Evolutionary conservation across 1,140 invertebrate species (phyloP).

Genomic region (Dufourea novaeangliae): DNA sequence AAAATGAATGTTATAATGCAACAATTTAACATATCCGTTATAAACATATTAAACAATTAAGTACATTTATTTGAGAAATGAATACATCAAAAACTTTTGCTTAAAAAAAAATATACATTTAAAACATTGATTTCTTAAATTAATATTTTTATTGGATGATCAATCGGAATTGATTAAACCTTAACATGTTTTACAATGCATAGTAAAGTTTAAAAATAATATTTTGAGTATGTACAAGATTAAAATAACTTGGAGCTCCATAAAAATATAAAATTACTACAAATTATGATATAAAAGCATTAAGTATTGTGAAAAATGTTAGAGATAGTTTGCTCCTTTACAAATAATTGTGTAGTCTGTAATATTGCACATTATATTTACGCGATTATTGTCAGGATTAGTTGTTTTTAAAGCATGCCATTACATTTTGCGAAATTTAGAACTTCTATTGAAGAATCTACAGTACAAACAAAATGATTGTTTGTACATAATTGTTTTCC

Average conservation of each 20-base stretch:
- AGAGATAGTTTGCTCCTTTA: conserved; percentile 7
- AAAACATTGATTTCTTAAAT: conserved; percentile 22
- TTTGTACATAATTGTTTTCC: background rate
- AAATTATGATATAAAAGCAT: conserved; percentile 1
- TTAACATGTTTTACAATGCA: conserved; percentile 18
- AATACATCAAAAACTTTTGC: background rate
- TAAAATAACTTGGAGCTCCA: conserved; percentile 12
- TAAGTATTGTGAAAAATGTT: conserved; percentile 4
- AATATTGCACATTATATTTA: conserved; percentile 30
- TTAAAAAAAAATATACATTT: background rate
- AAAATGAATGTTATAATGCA: conserved; percentile 9
- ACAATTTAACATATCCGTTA: background rate
- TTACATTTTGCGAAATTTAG: conserved; percentile 16
- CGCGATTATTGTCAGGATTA: conserved; percentile 16
- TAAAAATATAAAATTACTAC: conserved; percentile 4
- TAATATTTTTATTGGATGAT: conserved; percentile 33
- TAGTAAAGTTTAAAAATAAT: conserved; percentile 6
- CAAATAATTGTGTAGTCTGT: conserved; percentile 23
- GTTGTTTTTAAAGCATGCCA: conserved; percentile 6
- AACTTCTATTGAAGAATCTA: conserved; percentile 29
- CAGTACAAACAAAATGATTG: conserved; percentile 11
- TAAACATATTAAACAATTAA: conserved; percentile 26
- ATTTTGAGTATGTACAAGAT: conserved; percentile 34
- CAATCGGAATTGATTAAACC: conserved; percentile 9
- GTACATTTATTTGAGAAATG: conserved; percentile 31